Evolutionary conservation across 2,797 vertebrate genomes (phyloP).

Genomic region (Atherinosoma microstoma): DNA sequence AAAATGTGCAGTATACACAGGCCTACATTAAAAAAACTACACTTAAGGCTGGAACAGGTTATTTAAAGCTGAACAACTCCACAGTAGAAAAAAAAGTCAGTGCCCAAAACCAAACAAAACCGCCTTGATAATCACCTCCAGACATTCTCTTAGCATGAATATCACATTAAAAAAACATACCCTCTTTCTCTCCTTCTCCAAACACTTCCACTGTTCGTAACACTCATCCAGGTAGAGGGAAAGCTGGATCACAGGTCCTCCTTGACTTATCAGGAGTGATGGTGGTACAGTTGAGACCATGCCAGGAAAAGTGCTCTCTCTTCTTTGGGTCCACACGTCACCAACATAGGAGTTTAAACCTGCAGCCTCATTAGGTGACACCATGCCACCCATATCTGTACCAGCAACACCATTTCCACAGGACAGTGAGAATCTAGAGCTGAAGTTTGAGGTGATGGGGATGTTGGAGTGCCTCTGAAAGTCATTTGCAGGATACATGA

Average conservation of each 20-base stretch:
- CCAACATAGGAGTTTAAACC: constrained; percentile 79
- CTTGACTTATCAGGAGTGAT: constrained; percentile 79
- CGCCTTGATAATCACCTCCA: not conserved
- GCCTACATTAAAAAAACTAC: not conserved
- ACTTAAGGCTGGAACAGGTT: not conserved
- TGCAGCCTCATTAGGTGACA: constrained; percentile 78
- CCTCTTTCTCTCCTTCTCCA: constrained; percentile 93
- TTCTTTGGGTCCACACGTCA: constrained; percentile 66
- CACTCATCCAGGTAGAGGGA: constrained; percentile 89
- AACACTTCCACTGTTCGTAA: constrained; percentile 88
- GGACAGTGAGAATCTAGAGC: constrained; percentile 67
- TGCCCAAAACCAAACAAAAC: not conserved
- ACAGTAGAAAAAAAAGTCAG: not conserved
- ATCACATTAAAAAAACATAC: constrained; percentile 73
- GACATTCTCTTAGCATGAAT: not conserved
- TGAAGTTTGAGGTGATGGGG: constrained; percentile 72
- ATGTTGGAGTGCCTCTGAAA: constrained; percentile 69
- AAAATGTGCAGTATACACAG: not conserved
- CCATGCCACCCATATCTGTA: constrained; percentile 73
- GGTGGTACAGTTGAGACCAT: constrained; percentile 75
- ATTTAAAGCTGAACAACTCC: not conserved
- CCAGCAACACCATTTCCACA: constrained; percentile 70
- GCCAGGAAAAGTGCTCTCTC: constrained; percentile 76
- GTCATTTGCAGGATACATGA: constrained; percentile 77
- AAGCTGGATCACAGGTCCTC: constrained; percentile 83